Percentiles rank a stretch among this genome's conserved stretches.
Evolutionary conservation across 1,140 invertebrate genomes (phyloP).

Genomic region (Ceratina australensis): DNA sequence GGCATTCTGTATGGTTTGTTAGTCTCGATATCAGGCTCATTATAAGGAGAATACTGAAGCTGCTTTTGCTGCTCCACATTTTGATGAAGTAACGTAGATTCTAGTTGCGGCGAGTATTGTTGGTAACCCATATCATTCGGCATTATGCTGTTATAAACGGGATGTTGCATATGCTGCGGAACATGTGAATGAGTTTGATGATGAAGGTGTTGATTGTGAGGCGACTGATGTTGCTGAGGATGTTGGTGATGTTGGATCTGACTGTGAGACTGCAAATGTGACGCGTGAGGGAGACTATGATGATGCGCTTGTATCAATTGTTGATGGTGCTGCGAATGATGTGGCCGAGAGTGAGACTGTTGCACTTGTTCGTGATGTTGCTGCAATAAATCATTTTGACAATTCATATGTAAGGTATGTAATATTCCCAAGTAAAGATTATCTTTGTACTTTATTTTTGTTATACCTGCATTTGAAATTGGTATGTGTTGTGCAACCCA

Average conservation of each 20-base stretch:
- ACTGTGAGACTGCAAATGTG: constrained; percentile 63
- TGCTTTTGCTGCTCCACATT: constrained; percentile 64
- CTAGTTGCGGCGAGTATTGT: constrained; percentile 63
- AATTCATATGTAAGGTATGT: neutral
- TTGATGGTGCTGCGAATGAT: constrained; percentile 57
- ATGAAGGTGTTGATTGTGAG: constrained; percentile 57
- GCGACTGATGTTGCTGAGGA: constrained; percentile 51
- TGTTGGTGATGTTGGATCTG: constrained; percentile 66
- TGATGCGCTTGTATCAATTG: constrained; percentile 59
- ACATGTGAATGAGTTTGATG: constrained; percentile 59
- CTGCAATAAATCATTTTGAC: constrained; percentile 49
- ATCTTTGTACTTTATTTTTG: neutral
- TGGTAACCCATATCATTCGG: constrained; percentile 66
- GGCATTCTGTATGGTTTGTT: constrained; percentile 73
- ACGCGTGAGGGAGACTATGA: constrained; percentile 48
- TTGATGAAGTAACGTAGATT: constrained; percentile 55
- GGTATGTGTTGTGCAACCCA: constrained; percentile 69
- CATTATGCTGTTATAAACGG: constrained; percentile 60
- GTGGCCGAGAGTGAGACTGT: constrained; percentile 56
- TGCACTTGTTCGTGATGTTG: constrained; percentile 65
- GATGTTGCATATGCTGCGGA: constrained; percentile 61
- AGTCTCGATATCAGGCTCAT: constrained; percentile 56
- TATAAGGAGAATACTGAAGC: constrained; percentile 64
- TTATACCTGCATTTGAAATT: constrained; percentile 72
- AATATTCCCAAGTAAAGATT: neutral